Conservation (phyloP, 2,797 vertebrate genomes). For the Clarias laeviceps region DNA sequence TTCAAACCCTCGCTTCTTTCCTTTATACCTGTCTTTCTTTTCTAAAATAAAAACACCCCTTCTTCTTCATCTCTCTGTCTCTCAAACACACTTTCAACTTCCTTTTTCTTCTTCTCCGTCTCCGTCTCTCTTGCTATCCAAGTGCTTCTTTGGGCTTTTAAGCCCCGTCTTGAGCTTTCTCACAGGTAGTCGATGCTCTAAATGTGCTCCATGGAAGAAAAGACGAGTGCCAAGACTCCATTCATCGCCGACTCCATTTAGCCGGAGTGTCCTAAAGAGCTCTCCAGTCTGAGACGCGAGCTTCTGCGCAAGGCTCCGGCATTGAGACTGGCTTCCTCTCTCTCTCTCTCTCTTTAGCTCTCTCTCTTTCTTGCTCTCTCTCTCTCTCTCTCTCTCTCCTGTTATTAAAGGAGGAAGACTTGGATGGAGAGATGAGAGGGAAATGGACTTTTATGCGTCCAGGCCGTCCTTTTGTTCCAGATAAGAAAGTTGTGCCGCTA, state of each 20-base stretch:
- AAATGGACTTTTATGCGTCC: conserved; percentile 55
- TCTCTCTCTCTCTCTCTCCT: conserved; percentile 16
- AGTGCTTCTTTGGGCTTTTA: conserved; percentile 78
- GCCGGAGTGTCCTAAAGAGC: conserved; percentile 69
- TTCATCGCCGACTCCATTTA: conserved; percentile 61
- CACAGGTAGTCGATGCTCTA: conserved; percentile 72
- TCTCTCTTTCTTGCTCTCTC: conserved; percentile 6
- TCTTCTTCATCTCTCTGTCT: conserved; percentile 17
- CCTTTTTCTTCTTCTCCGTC: not conserved
- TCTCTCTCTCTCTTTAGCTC: conserved; percentile 30
- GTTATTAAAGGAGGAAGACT: conserved; percentile 50
- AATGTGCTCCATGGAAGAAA: conserved; percentile 54
- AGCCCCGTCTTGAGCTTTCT: conserved; percentile 74
- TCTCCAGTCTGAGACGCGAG: conserved; percentile 73
- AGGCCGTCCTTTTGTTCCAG: conserved; percentile 35
- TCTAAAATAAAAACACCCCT: conserved; percentile 37
- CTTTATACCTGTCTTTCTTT: conserved; percentile 70
- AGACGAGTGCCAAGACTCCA: conserved; percentile 50
- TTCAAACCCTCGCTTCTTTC: conserved; percentile 48
- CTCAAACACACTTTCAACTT: conserved; percentile 49
- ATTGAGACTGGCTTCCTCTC: conserved; percentile 69
- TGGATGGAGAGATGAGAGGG: conserved; percentile 59
- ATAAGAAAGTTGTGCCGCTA: conserved; percentile 46
- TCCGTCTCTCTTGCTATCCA: conserved; percentile 57
- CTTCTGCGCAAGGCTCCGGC: conserved; percentile 74